A percentile compares a stretch with the other conserved stretches of the same genome.
These are phyloP conservation scores for Petrocephalus sullivani DNA, from an alignment of 2,797 vertebrate species.

Conservation along the genomic window DNA sequence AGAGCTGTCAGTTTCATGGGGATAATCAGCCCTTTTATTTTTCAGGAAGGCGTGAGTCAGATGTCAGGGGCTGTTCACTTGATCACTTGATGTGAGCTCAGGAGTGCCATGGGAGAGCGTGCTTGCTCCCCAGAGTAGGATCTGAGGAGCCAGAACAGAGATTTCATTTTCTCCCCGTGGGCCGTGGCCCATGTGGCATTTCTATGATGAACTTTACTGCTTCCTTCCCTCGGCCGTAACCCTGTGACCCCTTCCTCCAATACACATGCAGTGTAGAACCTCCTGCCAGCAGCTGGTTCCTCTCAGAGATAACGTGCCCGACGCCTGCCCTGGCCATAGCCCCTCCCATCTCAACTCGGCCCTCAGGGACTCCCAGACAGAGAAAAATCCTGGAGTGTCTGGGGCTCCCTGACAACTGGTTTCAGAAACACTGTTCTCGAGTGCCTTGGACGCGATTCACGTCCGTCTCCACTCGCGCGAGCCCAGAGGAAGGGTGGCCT, in stretches of 20 bases:
- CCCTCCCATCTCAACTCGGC: background rate
- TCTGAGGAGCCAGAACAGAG: constrained; percentile 21
- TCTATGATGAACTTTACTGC: background rate
- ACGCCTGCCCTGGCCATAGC: background rate
- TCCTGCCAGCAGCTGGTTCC: background rate
- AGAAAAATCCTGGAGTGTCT: background rate
- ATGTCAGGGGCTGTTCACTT: constrained; percentile 40
- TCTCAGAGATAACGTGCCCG: background rate
- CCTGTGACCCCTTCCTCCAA: background rate
- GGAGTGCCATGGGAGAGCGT: constrained; percentile 25
- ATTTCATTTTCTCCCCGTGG: constrained; percentile 20
- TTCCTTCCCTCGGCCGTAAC: background rate
- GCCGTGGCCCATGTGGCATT: background rate
- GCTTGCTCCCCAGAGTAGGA: background rate
- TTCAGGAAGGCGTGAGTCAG: constrained; percentile 32
- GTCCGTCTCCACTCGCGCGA: background rate
- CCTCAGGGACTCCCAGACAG: background rate
- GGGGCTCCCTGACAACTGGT: background rate
- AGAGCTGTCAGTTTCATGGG: background rate
- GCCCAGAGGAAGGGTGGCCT: background rate
- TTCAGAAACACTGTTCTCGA: background rate
- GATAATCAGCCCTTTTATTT: constrained; percentile 25
- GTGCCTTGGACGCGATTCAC: background rate
- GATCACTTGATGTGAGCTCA: constrained; percentile 37
- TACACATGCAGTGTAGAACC: background rate